Percentiles rank a stretch among this genome's conserved stretches.
Conservation (phyloP, 2,797 vertebrate species). For the Myoxocephalus aenaeus region DNA sequence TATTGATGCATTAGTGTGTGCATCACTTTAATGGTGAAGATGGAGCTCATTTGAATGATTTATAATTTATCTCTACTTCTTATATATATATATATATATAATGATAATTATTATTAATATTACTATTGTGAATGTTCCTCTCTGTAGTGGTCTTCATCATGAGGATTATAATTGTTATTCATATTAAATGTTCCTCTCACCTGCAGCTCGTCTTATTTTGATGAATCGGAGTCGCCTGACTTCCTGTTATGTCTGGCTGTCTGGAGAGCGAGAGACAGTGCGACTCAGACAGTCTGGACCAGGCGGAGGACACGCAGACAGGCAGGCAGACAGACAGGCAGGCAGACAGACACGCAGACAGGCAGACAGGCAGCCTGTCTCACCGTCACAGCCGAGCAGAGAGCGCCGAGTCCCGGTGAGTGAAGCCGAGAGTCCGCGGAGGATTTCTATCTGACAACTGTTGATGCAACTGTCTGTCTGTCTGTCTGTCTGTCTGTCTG, state of each 20-base stretch:
- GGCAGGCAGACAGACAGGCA: constrained; percentile 15
- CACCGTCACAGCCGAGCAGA: constrained; percentile 26
- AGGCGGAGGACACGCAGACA: constrained; percentile 38
- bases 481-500: neutral
- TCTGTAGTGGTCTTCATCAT: too few relatives aligned
- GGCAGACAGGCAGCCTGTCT: constrained; percentile 13
- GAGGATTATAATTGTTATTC: too few relatives aligned
- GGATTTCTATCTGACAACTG: constrained; percentile 29
- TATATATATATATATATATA: too few relatives aligned
- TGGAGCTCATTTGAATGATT: too few relatives aligned
- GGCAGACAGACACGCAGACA: neutral
- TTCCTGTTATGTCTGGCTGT: constrained; percentile 73
- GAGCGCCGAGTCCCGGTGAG: constrained; percentile 53
- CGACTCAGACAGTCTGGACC: constrained; percentile 31
- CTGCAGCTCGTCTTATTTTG: constrained; percentile 49
- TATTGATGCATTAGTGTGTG: too few relatives aligned
- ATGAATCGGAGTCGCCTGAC: constrained; percentile 38
- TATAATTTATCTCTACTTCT: too few relatives aligned
- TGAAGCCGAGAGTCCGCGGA: constrained; percentile 13
- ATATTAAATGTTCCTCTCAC: too few relatives aligned
- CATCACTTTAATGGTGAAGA: too few relatives aligned
- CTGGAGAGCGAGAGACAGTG: too few relatives aligned
- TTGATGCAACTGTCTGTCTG: constrained; percentile 28
- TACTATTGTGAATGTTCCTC: too few relatives aligned
- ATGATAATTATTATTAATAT: too few relatives aligned